These are phyloP conservation scores for Drosophila rufa DNA, from an alignment of 1,140 invertebrate genomes.

Conservation along the genomic window DNA sequence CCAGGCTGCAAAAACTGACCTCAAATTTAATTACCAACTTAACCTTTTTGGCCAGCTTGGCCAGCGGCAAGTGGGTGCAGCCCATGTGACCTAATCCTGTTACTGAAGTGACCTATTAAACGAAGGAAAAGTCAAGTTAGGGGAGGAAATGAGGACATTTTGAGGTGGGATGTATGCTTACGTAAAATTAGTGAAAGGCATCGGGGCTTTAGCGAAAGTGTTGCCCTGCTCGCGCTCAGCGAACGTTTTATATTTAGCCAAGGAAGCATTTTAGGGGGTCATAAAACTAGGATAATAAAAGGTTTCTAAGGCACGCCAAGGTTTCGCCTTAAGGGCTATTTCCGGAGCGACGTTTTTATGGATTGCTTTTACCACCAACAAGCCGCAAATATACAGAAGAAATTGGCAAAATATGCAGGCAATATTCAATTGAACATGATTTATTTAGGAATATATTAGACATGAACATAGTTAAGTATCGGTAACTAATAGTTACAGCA, in stretches of 20 bases:
- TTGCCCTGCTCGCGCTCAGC: conserved; percentile 19
- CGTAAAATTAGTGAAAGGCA: conserved; percentile 34
- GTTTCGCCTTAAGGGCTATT: conserved; percentile 11
- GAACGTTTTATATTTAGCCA: conserved; percentile 36
- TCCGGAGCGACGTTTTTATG: conserved; percentile 9
- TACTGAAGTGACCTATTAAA: conserved; percentile 42
- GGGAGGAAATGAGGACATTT: conserved; percentile 42
- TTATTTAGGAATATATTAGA: neutral
- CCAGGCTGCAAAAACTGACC: conserved; percentile 40
- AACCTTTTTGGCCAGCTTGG: conserved; percentile 38
- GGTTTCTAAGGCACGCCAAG: conserved; percentile 33
- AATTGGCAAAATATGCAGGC: neutral
- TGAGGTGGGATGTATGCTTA: conserved; percentile 27
- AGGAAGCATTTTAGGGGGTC: conserved; percentile 26
- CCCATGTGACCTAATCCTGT: conserved; percentile 38
- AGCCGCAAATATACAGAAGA: conserved; percentile 6
- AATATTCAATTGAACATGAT: conserved; percentile 6
- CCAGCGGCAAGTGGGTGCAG: conserved; percentile 21
- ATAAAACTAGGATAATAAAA: conserved; percentile 51
- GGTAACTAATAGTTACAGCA: neutral
- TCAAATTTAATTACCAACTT: conserved; percentile 61
- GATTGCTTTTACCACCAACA: neutral
- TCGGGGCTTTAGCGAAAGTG: conserved; percentile 17
- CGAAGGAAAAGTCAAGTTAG: conserved; percentile 21
- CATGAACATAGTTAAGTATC: neutral